Evolutionary conservation across 2,113 vertebrate genomes (phyloP).

Genomic region (Chloropsis cyanopogon): DNA sequence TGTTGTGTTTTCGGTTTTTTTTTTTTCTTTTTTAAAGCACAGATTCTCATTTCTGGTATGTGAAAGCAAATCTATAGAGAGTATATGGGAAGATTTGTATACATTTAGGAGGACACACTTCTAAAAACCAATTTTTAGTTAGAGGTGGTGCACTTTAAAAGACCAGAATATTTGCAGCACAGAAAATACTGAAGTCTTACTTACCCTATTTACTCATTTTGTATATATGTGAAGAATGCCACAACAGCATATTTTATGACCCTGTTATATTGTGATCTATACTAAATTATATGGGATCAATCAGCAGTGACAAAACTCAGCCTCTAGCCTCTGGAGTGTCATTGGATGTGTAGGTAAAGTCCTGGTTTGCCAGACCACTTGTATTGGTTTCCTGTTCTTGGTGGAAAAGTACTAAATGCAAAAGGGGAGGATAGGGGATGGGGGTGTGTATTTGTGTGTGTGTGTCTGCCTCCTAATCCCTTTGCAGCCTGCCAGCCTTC

Average conservation of each 20-base stretch:
- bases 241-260: not conserved
- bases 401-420: not conserved
- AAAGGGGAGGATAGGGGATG: not conserved
- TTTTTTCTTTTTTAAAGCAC: not conserved
- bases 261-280: not conserved
- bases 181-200: not conserved
- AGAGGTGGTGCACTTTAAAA: not conserved
- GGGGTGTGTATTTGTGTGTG: accelerated
- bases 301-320: not conserved
- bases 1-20: not conserved
- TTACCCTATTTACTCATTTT: not conserved
- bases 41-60: not conserved
- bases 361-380: not conserved
- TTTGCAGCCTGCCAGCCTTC: not conserved
- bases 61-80: not conserved
- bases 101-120: not conserved
- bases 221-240: not conserved
- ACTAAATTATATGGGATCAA: not conserved
- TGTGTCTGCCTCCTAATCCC: not conserved
- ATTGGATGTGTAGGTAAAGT: not conserved
- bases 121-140: not conserved
- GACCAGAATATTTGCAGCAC: not conserved
- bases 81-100: not conserved
- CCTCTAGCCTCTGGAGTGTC: not conserved
- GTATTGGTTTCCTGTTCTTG: not conserved